These are phyloP conservation scores for Nebria salina DNA, from an alignment of 2,888 invertebrate species.

Conservation along the genomic window DNA sequence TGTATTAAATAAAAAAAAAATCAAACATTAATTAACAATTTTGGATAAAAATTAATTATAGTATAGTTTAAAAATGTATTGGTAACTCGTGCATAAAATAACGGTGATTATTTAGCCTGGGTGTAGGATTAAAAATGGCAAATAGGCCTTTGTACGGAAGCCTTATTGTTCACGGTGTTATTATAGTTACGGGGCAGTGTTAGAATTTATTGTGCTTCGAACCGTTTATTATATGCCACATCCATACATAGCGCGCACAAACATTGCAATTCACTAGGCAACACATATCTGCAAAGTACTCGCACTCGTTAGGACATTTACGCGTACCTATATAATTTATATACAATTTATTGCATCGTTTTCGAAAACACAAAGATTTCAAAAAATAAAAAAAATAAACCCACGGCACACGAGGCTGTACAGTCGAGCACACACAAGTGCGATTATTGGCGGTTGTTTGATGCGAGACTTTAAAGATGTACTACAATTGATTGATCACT, in stretches of 20 bases:
- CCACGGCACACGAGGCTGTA: not conserved
- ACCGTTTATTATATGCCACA: not conserved
- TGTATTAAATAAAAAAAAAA: no score
- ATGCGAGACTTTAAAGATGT: not conserved
- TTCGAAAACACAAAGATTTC: not conserved
- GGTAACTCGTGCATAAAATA: no score
- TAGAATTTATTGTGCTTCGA: constrained; percentile 8
- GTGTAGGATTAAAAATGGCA: no score
- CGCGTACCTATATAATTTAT: not conserved
- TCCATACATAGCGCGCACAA: not conserved
- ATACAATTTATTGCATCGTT: not conserved
- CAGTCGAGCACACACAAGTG: no score
- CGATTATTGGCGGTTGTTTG: not conserved
- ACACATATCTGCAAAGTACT: not conserved
- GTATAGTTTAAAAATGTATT: no score
- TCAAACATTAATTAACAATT: no score
- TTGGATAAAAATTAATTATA: no score
- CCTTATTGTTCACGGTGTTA: not conserved
- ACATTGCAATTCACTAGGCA: no score
- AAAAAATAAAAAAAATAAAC: not conserved
- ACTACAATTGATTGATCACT: not conserved
- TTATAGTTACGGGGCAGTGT: not conserved
- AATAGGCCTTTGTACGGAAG: not conserved
- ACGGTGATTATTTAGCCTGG: no score
- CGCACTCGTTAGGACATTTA: not conserved